These are phyloP conservation scores for Tapirus indicus DNA, from an alignment of 2,797 vertebrate genomes.

Conservation along the genomic window DNA sequence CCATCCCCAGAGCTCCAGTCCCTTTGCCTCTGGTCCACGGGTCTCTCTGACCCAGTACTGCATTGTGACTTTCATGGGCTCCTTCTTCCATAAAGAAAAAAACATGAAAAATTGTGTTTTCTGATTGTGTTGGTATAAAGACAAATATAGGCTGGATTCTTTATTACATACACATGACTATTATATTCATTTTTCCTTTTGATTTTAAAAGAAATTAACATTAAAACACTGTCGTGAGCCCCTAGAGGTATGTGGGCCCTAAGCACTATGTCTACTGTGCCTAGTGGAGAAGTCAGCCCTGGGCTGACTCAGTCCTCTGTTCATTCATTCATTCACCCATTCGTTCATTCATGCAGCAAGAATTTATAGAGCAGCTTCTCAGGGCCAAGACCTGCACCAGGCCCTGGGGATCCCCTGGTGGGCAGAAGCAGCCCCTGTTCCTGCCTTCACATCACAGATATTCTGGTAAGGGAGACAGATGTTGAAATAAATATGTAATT, in stretches of 20 bases:
- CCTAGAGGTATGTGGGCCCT: no score
- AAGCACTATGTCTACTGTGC: not conserved
- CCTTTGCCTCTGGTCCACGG: not conserved
- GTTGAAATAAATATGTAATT: not conserved
- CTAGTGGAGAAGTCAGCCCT: not conserved
- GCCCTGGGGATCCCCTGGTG: not conserved
- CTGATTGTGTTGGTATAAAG: not conserved
- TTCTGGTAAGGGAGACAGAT: rapidly evolving
- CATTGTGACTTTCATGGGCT: not conserved
- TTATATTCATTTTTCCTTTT: not conserved
- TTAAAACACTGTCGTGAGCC: not conserved
- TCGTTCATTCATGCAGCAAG: not conserved
- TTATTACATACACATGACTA: no score
- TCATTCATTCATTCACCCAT: not conserved
- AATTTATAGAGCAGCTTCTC: not conserved
- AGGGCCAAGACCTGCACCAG: not conserved
- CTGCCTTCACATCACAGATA: not conserved
- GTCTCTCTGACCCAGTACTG: not conserved
- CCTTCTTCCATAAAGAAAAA: not conserved
- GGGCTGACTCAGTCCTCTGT: not conserved
- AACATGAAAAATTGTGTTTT: not conserved
- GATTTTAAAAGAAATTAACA: not conserved
- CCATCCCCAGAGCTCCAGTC: not conserved
- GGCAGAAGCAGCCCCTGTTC: not conserved
- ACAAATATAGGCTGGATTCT: not conserved